Evolutionary conservation across 2,113 vertebrate species (phyloP).

Genomic region (Malurus alboscapulatus): DNA sequence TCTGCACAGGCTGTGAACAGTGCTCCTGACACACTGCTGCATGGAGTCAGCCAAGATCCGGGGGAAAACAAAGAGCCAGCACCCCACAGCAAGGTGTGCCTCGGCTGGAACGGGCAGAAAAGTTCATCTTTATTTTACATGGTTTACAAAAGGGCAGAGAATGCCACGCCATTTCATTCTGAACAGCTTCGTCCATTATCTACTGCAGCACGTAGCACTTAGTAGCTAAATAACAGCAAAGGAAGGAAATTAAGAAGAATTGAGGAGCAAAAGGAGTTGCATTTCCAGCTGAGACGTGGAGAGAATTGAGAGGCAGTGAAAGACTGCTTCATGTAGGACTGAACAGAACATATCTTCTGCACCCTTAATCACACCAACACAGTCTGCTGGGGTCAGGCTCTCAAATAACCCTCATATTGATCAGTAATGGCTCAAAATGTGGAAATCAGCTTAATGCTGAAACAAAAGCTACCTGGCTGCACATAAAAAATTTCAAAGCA

Average conservation of each 20-base stretch:
- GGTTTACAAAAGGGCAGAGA: constrained; percentile 47
- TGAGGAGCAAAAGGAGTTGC: not conserved
- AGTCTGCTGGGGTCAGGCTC: not conserved
- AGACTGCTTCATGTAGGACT: not conserved
- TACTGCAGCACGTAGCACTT: not conserved
- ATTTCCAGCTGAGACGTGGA: constrained; percentile 8
- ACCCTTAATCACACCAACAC: not conserved
- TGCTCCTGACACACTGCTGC: not conserved
- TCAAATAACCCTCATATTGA: not conserved
- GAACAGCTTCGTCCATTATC: constrained; percentile 6
- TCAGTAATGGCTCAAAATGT: not conserved
- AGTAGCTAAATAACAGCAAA: constrained; percentile 39
- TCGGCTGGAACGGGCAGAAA: not conserved
- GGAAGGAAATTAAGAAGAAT: constrained; percentile 27
- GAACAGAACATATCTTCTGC: not conserved
- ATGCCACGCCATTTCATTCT: constrained; percentile 27
- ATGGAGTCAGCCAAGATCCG: not conserved
- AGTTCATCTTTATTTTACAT: constrained; percentile 30
- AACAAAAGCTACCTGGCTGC: not conserved
- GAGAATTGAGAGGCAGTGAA: not conserved
- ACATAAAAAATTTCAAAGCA: not conserved
- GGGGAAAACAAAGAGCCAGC: not conserved
- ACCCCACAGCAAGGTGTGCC: not conserved
- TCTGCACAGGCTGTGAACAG: rapidly evolving
- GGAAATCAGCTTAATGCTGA: not conserved